These are phyloP conservation scores for Semotilus atromaculatus DNA, from an alignment of 2,797 vertebrate species.

Conservation along the genomic window DNA sequence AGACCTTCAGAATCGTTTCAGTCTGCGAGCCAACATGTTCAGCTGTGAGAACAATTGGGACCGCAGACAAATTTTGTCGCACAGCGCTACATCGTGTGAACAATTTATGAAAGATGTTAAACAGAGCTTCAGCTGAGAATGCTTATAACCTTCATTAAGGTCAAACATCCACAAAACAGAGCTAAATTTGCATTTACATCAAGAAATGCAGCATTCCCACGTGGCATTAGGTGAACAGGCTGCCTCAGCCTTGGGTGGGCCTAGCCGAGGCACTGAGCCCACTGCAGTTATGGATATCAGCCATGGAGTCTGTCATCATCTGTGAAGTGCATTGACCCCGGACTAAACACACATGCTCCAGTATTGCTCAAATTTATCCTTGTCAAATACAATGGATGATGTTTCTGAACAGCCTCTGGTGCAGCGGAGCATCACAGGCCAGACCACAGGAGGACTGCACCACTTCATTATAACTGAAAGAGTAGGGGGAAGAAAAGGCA, in stretches of 20 bases:
- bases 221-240: neutral
- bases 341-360: constrained; percentile 46
- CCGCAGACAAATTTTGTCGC: neutral
- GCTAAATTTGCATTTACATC: constrained; percentile 14
- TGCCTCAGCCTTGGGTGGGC: constrained; percentile 17
- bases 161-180: constrained; percentile 1
- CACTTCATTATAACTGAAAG: constrained; percentile 27
- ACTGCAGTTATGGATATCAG: constrained; percentile 27
- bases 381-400: constrained; percentile 46
- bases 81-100: neutral
- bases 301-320: constrained; percentile 38
- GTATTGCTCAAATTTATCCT: constrained; percentile 47
- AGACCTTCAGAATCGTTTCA: constrained; percentile 28
- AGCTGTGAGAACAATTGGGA: neutral
- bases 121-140: neutral
- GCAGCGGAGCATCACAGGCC: constrained; percentile 34
- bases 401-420: constrained; percentile 42
- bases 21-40: constrained; percentile 22
- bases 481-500: neutral
- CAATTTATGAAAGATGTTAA: constrained; percentile 16
- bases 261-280: neutral
- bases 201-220: neutral
- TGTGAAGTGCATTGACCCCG: constrained; percentile 44
- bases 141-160: constrained; percentile 9
- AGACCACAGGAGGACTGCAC: constrained; percentile 21